These are phyloP conservation scores for Larimichthys polyactis DNA, from an alignment of 2,113 vertebrate genomes.

Conservation along the genomic window DNA sequence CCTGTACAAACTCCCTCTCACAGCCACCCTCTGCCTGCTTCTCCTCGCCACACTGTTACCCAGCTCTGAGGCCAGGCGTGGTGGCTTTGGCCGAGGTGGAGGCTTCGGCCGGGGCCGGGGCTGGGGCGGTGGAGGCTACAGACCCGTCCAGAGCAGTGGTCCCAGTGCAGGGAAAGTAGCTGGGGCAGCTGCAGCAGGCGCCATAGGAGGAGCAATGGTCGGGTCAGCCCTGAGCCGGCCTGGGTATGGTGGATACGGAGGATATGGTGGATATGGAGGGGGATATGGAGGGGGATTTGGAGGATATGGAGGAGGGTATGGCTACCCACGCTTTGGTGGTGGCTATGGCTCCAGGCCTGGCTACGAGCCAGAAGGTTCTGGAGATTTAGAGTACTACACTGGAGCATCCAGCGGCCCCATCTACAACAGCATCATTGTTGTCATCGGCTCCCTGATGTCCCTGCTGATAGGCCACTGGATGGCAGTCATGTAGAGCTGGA, in stretches of 20 bases:
- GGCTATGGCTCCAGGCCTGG: slow-evolving; percentile 54
- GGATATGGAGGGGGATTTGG: slow-evolving; percentile 55
- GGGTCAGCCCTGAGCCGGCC: slow-evolving; percentile 83
- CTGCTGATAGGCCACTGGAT: slow-evolving; percentile 75
- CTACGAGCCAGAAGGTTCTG: slow-evolving; percentile 78
- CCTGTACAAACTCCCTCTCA: slow-evolving; percentile 46
- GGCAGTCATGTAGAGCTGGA: slow-evolving; percentile 61
- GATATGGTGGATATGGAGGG: slow-evolving; percentile 49
- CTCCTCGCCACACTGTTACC: slow-evolving; percentile 72
- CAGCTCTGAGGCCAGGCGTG: slow-evolving; percentile 65
- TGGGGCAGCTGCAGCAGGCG: slow-evolving; percentile 83
- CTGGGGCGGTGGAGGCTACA: slow-evolving; percentile 52
- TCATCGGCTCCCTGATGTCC: slow-evolving; percentile 72
- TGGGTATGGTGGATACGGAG: slow-evolving; percentile 53
- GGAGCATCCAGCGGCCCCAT: slow-evolving; percentile 71
- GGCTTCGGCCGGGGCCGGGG: slow-evolving; percentile 57
- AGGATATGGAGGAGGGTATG: slow-evolving; percentile 48
- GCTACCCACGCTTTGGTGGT: slow-evolving; percentile 32
- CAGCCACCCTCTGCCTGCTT: slow-evolving; percentile 66
- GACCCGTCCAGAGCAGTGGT: slow-evolving; percentile 71
- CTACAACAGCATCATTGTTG: slow-evolving; percentile 74
- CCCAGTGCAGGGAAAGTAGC: slow-evolving; percentile 80
- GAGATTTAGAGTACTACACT: slow-evolving; percentile 72
- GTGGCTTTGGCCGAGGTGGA: slow-evolving; percentile 44
- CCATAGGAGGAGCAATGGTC: slow-evolving; percentile 79